Conservation (phyloP, 1,140 invertebrate genomes). For the Oncopodura yosiiana region DNA sequence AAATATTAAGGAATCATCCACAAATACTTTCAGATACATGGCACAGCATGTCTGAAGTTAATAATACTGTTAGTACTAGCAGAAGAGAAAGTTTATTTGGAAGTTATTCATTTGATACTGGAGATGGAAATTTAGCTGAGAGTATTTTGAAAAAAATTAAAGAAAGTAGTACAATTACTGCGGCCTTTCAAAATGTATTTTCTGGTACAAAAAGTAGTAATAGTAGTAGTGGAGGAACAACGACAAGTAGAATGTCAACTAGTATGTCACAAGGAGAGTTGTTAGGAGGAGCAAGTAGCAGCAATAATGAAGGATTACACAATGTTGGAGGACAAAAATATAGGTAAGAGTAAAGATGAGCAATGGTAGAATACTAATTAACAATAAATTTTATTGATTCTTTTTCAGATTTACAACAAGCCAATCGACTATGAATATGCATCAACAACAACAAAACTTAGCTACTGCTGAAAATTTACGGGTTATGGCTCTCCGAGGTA, state of each 20-base stretch:
- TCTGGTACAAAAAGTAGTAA: too few species aligned
- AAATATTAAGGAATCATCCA: neutral
- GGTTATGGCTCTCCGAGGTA: constrained; percentile 14
- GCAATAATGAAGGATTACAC: too few species aligned
- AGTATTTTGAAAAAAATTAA: constrained; percentile 11
- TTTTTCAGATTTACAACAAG: too few species aligned
- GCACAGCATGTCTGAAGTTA: neutral
- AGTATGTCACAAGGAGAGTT: neutral
- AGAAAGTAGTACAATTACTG: neutral
- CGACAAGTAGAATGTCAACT: too few species aligned
- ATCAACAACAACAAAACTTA: neutral
- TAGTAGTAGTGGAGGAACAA: too few species aligned
- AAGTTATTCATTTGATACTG: neutral
- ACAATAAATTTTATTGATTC: too few species aligned
- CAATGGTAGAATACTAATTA: too few species aligned
- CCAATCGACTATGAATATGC: neutral
- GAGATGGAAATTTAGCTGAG: constrained; percentile 2
- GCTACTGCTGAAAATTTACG: constrained; percentile 10
- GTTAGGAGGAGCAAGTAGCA: too few species aligned
- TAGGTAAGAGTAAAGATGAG: too few species aligned
- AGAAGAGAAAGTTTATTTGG: neutral
- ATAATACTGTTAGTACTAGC: too few species aligned
- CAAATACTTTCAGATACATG: constrained; percentile 8
- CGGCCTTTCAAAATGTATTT: constrained; percentile 9
- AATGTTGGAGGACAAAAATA: constrained; percentile 7